These are phyloP conservation scores for Volucella zonaria DNA, from an alignment of 2,888 invertebrate species.

Conservation along the genomic window DNA sequence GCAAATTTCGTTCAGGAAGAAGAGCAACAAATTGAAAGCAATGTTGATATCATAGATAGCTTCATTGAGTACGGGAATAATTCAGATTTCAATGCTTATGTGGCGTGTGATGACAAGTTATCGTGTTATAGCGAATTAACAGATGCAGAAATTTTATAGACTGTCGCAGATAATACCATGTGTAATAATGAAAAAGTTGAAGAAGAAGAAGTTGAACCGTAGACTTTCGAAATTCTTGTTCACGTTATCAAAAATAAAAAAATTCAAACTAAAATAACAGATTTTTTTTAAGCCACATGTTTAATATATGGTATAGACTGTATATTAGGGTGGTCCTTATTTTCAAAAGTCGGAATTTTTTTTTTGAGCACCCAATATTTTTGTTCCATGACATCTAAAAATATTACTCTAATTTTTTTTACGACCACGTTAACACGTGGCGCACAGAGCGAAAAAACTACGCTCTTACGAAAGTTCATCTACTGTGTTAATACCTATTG, in stretches of 20 bases:
- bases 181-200: constrained; percentile 18
- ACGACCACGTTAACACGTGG: too few species aligned
- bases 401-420: too few species aligned
- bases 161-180: constrained; percentile 3
- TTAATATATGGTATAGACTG: neutral
- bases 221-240: constrained; percentile 11
- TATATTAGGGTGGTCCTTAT: too few species aligned
- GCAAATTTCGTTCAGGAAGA: constrained; percentile 25
- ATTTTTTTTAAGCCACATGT: constrained; percentile 9
- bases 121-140: constrained; percentile 59
- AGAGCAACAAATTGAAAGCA: constrained; percentile 15
- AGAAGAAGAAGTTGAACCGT: constrained; percentile 12
- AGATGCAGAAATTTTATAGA: constrained; percentile 50
- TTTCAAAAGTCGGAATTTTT: too few species aligned
- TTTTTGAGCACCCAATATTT: too few species aligned
- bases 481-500: too few species aligned
- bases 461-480: too few species aligned
- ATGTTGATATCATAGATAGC: constrained; percentile 41
- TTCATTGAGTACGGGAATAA: constrained; percentile 34
- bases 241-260: constrained; percentile 30
- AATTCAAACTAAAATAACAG: constrained; percentile 37
- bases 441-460: too few species aligned
- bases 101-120: constrained; percentile 50
- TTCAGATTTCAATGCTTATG: constrained; percentile 18
- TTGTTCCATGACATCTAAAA: too few species aligned